Conservation (phyloP, 2,113 vertebrate genomes). For the Sander vitreus region DNA sequence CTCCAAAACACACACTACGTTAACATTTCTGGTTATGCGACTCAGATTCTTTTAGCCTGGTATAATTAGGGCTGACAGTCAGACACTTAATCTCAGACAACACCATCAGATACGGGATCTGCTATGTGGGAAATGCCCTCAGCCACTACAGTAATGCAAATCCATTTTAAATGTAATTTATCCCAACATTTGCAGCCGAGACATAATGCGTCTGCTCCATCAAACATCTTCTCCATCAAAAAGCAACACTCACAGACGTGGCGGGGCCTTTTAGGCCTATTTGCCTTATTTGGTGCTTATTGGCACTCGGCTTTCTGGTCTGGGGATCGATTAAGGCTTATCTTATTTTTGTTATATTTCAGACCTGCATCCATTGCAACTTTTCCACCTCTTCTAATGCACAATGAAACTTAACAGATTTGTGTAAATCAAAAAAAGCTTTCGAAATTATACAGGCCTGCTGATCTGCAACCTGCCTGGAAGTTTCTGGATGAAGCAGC, state of each 20-base stretch:
- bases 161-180: background rate
- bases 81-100: background rate
- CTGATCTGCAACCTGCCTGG: background rate
- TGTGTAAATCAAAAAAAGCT: background rate
- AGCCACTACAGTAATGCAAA: conserved; percentile 1
- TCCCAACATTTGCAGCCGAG: background rate
- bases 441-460: background rate
- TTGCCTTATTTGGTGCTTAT: background rate
- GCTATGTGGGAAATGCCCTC: background rate
- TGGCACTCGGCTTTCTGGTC: background rate
- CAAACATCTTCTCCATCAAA: background rate
- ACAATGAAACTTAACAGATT: background rate
- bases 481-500: background rate
- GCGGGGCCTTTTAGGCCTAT: background rate
- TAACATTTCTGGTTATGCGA: no score
- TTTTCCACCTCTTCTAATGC: background rate
- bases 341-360: background rate
- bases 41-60: no score
- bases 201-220: background rate
- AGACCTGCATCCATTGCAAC: background rate
- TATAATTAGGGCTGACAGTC: background rate
- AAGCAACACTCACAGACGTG: background rate
- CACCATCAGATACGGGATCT: background rate
- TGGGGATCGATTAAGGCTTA: background rate
- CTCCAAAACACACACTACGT: no score